Conservation (phyloP, 2,797 vertebrate species). For the Selene dorsalis region DNA sequence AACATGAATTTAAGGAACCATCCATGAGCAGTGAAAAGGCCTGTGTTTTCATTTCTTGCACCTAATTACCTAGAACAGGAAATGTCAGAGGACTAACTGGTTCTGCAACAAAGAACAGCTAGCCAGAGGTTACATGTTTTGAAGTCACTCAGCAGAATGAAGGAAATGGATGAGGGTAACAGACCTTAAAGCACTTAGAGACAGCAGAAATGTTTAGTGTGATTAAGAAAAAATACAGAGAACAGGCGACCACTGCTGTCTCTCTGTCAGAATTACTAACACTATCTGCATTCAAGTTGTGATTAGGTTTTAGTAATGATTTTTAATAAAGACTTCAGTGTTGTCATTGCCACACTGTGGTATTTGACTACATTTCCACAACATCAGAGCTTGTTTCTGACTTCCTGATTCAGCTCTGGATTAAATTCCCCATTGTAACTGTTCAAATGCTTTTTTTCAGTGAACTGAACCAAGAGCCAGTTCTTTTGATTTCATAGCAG, state of each 20-base stretch:
- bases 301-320: not conserved
- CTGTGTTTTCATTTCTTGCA: not conserved
- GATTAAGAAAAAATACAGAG: slow-evolving; percentile 6
- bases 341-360: not conserved
- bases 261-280: not conserved
- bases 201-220: slow-evolving; percentile 42
- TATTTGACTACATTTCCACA: not conserved
- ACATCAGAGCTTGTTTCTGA: not conserved
- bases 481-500: not conserved
- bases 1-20: not conserved
- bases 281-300: not conserved
- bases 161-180: slow-evolving; percentile 28
- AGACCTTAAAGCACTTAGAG: slow-evolving; percentile 61
- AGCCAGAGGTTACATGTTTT: slow-evolving; percentile 53
- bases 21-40: not conserved
- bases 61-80: slow-evolving; percentile 1
- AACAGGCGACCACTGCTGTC: not conserved
- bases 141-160: slow-evolving; percentile 56
- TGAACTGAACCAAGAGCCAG: not conserved
- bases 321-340: no score
- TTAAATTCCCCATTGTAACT: not conserved
- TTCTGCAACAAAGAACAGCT: slow-evolving; percentile 55
- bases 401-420: not conserved
- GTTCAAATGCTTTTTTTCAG: not conserved
- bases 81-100: slow-evolving; percentile 33